Evolutionary conservation across 2,888 invertebrate species (phyloP).

Genomic region (Cataglyphis altisquamis): DNA sequence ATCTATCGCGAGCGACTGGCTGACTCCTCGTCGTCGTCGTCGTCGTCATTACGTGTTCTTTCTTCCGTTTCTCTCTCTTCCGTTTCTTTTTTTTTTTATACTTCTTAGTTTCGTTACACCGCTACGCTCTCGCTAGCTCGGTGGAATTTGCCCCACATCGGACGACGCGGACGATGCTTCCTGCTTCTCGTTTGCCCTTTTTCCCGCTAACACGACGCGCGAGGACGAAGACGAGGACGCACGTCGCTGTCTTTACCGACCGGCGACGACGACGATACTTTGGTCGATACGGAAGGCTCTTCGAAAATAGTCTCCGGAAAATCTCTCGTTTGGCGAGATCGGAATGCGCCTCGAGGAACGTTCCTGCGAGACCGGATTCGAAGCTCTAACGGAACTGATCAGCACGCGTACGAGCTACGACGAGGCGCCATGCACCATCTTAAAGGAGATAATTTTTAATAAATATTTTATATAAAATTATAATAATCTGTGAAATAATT

Average conservation of each 20-base stretch:
- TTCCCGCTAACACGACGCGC: slow-evolving; percentile 59
- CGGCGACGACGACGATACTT: slow-evolving; percentile 49
- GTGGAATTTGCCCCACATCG: slow-evolving; percentile 80
- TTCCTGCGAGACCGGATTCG: slow-evolving; percentile 3
- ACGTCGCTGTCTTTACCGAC: slow-evolving; percentile 71
- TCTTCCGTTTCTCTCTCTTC: slow-evolving; percentile 61
- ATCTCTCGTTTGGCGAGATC: slow-evolving; percentile 9
- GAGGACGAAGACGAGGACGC: slow-evolving; percentile 36
- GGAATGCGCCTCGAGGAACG: slow-evolving; percentile 31
- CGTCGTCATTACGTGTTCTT: slow-evolving; percentile 63
- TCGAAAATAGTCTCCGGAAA: background rate
- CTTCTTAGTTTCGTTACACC: slow-evolving; percentile 73
- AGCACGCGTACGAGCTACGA: background rate
- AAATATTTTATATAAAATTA: background rate
- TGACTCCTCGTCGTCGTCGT: slow-evolving; percentile 65
- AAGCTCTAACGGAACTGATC: background rate
- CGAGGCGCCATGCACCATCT: slow-evolving; percentile 14
- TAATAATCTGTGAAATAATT: background rate
- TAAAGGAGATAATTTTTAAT: background rate
- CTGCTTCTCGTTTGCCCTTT: slow-evolving; percentile 77
- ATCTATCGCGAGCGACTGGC: slow-evolving; percentile 54
- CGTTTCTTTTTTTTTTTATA: slow-evolving; percentile 69
- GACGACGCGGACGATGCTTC: slow-evolving; percentile 69
- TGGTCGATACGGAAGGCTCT: slow-evolving; percentile 72
- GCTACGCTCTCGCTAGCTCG: slow-evolving; percentile 70